Conservation (phyloP, 2,797 vertebrate species). For the Tenualosa thibaudeaui region DNA sequence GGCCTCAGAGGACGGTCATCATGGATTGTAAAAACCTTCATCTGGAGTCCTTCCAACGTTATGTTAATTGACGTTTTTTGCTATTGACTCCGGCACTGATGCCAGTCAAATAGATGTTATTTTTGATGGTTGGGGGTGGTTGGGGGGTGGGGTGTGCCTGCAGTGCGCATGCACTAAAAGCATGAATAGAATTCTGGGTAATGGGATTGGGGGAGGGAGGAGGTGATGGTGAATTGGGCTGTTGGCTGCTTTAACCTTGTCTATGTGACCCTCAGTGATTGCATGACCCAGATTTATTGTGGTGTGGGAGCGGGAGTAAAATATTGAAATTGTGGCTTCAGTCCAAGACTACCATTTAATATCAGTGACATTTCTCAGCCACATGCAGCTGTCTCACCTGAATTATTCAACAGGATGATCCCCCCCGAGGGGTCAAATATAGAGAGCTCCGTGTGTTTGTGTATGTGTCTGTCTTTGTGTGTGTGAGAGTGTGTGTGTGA, state of each 20-base stretch:
- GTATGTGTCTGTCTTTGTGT: neutral
- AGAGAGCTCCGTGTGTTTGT: constrained; percentile 1
- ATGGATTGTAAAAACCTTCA: neutral
- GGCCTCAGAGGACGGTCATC: neutral
- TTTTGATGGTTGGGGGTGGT: neutral
- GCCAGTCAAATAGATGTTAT: constrained; percentile 26
- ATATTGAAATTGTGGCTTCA: constrained; percentile 39
- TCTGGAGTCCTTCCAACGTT: constrained; percentile 14
- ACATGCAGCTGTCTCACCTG: constrained; percentile 67
- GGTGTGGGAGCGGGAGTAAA: constrained; percentile 44
- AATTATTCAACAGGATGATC: constrained; percentile 70
- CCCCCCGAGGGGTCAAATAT: constrained; percentile 45
- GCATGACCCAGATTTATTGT: constrained; percentile 25
- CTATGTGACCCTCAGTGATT: neutral
- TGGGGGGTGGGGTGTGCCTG: neutral
- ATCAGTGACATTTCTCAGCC: constrained; percentile 68
- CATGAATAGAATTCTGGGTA: neutral
- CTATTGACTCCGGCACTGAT: neutral
- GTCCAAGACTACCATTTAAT: constrained; percentile 61
- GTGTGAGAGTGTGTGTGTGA: neutral
- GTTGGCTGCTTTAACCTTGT: constrained; percentile 26
- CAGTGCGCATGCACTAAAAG: neutral
- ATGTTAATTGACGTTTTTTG: constrained; percentile 7
- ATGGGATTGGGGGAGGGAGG: neutral
- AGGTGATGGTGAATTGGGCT: neutral